Percentiles rank a stretch among this genome's conserved stretches.
Conservation (phyloP, 2,888 invertebrate genomes). For the Aleiodes leptofemur region DNA sequence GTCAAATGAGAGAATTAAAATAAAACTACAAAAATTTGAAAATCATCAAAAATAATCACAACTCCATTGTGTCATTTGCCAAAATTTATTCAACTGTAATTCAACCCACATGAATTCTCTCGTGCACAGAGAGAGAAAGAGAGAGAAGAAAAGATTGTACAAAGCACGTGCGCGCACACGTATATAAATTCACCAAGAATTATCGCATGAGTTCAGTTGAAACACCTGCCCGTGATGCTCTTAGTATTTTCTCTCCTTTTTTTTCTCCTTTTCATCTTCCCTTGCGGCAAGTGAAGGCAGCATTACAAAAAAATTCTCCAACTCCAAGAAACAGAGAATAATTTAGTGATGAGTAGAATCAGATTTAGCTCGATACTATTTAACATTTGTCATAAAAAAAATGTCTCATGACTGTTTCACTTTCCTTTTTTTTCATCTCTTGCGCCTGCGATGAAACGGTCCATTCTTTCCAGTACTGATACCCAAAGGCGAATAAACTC, state of each 20-base stretch:
- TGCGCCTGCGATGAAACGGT: no score
- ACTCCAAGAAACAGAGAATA: background rate
- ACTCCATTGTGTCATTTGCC: no score
- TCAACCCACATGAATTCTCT: no score
- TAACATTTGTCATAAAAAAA: background rate
- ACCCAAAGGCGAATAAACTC: conserved; percentile 45
- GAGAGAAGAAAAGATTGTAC: conserved; percentile 49
- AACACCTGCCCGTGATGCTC: conserved; percentile 66
- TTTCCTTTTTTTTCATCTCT: background rate
- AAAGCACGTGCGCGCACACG: conserved; percentile 72
- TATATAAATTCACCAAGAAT: conserved; percentile 68
- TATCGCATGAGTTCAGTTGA: conserved; percentile 57
- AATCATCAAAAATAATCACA: no score
- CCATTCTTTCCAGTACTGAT: background rate
- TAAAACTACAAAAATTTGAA: no score
- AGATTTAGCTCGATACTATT: conserved; percentile 16
- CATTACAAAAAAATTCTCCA: conserved; percentile 2
- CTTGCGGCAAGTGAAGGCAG: conserved; percentile 29
- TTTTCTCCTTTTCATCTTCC: background rate
- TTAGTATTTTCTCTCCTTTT: conserved; percentile 6
- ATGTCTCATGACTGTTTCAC: background rate
- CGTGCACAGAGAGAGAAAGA: background rate
- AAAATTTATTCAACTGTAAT: no score
- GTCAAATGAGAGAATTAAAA: no score
- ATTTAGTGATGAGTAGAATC: no score